Evolutionary conservation across 2,113 vertebrate genomes (phyloP).

Genomic region (Nothocercus nigrocapillus): DNA sequence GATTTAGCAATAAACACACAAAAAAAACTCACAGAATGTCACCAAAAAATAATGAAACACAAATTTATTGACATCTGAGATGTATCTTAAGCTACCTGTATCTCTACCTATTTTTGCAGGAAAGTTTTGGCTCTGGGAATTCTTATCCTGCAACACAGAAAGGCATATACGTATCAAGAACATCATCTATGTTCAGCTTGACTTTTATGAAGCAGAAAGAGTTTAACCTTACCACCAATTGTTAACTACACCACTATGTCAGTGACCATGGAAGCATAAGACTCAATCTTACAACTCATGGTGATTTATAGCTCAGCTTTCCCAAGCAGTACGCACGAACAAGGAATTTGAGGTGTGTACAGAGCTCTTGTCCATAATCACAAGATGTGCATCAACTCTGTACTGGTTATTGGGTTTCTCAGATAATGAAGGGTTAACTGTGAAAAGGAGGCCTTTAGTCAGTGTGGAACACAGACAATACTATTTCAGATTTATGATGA

Average conservation of each 20-base stretch:
- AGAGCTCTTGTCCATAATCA: not conserved
- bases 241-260: not conserved
- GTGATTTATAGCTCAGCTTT: not conserved
- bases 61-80: not conserved
- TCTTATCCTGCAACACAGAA: not conserved
- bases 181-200: not conserved
- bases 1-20: not conserved
- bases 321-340: not conserved
- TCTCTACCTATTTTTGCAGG: not conserved
- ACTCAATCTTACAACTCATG: not conserved
- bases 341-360: not conserved
- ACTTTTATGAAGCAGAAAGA: not conserved
- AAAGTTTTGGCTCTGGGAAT: not conserved
- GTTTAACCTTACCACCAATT: not conserved
- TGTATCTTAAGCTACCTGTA: not conserved
- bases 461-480: not conserved
- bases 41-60: not conserved
- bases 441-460: not conserved
- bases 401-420: rapidly evolving
- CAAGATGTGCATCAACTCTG: rapidly evolving
- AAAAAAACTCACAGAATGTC: not conserved
- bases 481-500: not conserved
- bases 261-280: not conserved
- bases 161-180: rapidly evolving
- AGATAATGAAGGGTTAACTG: not conserved